Base-by-base conservation (phyloP, 2,888 invertebrate species). In the Tetramorium bicarinatum region DNA sequence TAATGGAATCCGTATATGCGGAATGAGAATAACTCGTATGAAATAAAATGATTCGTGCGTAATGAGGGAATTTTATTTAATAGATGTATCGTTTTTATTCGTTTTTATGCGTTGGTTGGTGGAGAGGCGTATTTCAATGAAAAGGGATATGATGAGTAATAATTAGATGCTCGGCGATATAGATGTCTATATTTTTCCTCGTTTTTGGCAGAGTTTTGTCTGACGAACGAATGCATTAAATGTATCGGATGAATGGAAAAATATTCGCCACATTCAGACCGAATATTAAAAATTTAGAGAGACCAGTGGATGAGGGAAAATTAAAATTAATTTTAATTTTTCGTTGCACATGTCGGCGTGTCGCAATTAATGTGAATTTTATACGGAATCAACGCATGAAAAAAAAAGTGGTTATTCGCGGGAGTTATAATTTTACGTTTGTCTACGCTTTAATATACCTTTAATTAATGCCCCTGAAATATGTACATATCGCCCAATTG, bases 231-330 rank as follows among this genome's bases (percentile, higher is more conserved):
- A 61, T 47, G 25, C 34, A 49, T 71, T 79, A 34, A 71, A 80
- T 59, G 47, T 71, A 71, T 80, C 18, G 47, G 21, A 71, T 18
- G 71, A 59, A 7, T 49, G 44, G 44, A 64, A 49, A 41, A 71
- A 71, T 71, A 59, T 47, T 47, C 59, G 18, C 59, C 13, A 41
- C 47, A 38, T 80, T 71, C 29, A 61, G 49, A 59, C 34, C 25
- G 59, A 71, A 71, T 80, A 80, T 80, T 80, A 71, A 80, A 71
- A 80, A 80, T 38, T 79, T 71, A 21, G 49, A 13, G 25, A 3
- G 49, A 29, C 8, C 9, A 25, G 21, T 1, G 25, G 11, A 59
- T 38, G 18, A n/a, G 59, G 29, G 44, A 80, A 59, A 61, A 61
- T 52, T 71, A 79, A 71, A 59, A 71, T 79, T 80, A 71, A 64